Base-by-base conservation (phyloP, 2,888 invertebrate species). In the Zaprionus lineosus region DNA sequence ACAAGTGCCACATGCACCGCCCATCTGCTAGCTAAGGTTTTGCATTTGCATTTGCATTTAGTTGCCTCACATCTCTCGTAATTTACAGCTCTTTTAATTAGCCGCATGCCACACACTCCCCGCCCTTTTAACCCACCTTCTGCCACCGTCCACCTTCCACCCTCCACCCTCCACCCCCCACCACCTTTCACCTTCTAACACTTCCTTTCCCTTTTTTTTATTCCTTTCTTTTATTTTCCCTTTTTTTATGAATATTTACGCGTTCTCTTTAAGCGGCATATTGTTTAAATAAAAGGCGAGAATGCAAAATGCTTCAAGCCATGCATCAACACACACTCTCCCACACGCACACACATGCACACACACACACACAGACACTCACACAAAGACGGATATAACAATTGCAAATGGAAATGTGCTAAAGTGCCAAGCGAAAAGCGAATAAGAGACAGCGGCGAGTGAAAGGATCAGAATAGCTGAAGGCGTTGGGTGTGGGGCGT, bases 381-480 rank as follows among this genome's bases (percentile, higher is more conserved):
- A 46, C 50, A 72, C 75, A 82, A 73, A 79, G 74, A 60, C 46
- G 84, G 65, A 78, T 83, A 78, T 83, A 82, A 84, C 84, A 82
- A 82, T 82, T 82, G 75, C 68, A 84, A 81, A 81, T 84, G 84
- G 84, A 81, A 81, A 84, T 81, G 79, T 74, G 77, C 81, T 81
- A 74, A 79, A 79, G 81, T 79, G 84, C 77, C 74, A 62, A 57
- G 65, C 43, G 36, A 64, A 58, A 53, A 60, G 47, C 53, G 34
- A 43, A 29, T 24, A 37, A 57, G 44, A 48, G 51, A 44, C 46
- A 43, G 36, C 26, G 29, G 11, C 12, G 29, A 40, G 64, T 34
- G 60, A 75, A 62, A 61, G 60, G 62, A 70, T 61, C 53, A 53
- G 48, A 11, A 18, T 41, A 51, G 29, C 33, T 51, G 60, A 19